Evolutionary conservation across 2,888 invertebrate genomes (phyloP), one percentile per base, ranked within the genome.

Genomic region (Epirrhoe alternata): DNA sequence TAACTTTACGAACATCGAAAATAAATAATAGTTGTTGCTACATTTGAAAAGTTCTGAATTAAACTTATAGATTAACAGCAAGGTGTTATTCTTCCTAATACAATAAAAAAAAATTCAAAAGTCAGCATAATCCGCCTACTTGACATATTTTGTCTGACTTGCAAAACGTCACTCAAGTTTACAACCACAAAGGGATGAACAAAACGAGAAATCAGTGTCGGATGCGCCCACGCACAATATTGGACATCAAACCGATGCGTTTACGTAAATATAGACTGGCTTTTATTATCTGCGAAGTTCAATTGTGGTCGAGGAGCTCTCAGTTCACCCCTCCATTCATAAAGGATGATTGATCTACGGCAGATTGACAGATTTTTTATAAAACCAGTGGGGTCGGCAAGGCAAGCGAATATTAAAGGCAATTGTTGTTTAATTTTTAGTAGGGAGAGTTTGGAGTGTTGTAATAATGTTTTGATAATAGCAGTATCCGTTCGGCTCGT

Each of bases 391-490:
- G 89, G 87, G 87, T 79, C 82, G 85, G 82, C 87, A 87, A 86
- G 83, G 86, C 84, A 79, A 88, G 87, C 87, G 89, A 90, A 88
- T 92, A 92, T 92, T 92, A 92, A 92, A 92, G 92, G 92, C 93
- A 92, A 93, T 93, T 93, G 93, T 93, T 92, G 92, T 92, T 92
- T 92, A 92, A 93, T 92, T 93, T 92, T 92, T 90, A 92, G 86
- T 86, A 86, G 92, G 92, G 91, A 84, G 87, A 85, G 83, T 84
- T 88, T 90, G 80, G 90, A 93, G 93, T 93, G 92, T 92, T 92
- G 92, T 93, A 93, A 92, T 93, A 92, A 92, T 92, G 92, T 93
- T 93, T 92, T 92, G 92, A 92, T 93, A 92, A 93, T 92, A 90
- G 92, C 79, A 84, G 90, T 92, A 92, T 93, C 92, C 89, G 90